phyloP scores from a whole-genome alignment of 35 echinoderm and acorn worm genomes.

The Chiridota heheva region DNA sequence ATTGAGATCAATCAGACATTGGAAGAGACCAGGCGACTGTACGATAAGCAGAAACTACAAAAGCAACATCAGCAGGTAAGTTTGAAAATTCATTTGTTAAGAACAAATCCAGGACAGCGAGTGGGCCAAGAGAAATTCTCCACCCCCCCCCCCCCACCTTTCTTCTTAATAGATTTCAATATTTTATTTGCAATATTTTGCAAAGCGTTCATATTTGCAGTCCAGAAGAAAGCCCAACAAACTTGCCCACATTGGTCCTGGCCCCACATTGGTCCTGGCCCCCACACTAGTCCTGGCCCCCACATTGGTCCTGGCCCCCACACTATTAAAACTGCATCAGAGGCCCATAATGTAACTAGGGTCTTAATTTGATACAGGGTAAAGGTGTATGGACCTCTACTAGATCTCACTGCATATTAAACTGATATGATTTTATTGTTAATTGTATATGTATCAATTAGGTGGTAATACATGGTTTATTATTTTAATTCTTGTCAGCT shows the following conservation, averaged over 20 bases:
- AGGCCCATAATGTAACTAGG: no score
- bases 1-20: constrained; percentile 79
- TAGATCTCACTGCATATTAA: background rate
- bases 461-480: background rate
- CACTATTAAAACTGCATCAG: no score
- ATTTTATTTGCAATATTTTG: background rate
- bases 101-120: background rate
- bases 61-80: constrained; percentile 88
- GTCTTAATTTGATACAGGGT: no score
- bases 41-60: constrained; percentile 65
- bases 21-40: constrained; percentile 76
- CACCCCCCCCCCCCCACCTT: no score
- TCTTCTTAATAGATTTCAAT: background rate
- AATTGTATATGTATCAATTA: background rate
- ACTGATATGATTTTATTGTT: background rate
- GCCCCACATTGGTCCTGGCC: no score
- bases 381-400: no score
- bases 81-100: background rate
- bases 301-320: no score
- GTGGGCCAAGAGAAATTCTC: background rate
- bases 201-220: background rate
- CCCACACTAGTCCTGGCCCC: no score
- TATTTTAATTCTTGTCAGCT: background rate
- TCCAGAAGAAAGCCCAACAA: background rate
- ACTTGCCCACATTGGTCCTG: background rate